Base-by-base conservation (phyloP, 1,140 invertebrate species). In the Probaryconus sp. region DNA sequence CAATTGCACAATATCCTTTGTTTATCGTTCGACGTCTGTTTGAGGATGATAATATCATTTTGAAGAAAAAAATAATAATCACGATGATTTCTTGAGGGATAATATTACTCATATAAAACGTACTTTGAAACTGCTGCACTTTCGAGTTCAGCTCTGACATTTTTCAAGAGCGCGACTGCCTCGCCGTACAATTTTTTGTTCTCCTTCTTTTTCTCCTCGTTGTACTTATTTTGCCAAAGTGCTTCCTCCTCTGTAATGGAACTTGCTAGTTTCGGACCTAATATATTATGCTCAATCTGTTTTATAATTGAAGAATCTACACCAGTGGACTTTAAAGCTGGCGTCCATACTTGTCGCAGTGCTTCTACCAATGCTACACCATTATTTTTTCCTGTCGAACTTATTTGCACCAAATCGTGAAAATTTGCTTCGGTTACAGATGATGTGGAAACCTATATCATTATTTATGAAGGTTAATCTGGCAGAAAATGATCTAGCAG, bases 281-380 rank as follows among this genome's bases (percentile, higher is more conserved):
- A 68, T 1, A 88, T 76, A 45, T 84, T 82, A 31, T 83, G 78
- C 30, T 87, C 85, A 5, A 88, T 60, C 35, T 82, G 84, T 28
- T 81, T 83, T 14, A 87, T 38, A 13, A 65, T 79, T 0, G 78
- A 69, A 0, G 79, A 42, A 31, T 78, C 79, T 0, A 84, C 37
- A 2, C 84, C 84, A 1, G 80, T 80, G 0, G 76, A 81, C 11
- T 79, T 70, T 0, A 88, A 48, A 0, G 81, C 79, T 2, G 86
- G 85, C 1, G 63, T 77, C 85, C 85, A 88, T 33, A 88, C 85
- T 63, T 86, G 84, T 1, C 84, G 82, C 0, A 88, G 70, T 0
- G 80, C 76, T 21, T 86, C 84, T 11, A 86, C 65, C 3, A 87
- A 43, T 0, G 80, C 51, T 1, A 74, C 64, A 14, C 79, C 63